Conservation (phyloP, 2,113 vertebrate species). For the Rostratula benghalensis region DNA sequence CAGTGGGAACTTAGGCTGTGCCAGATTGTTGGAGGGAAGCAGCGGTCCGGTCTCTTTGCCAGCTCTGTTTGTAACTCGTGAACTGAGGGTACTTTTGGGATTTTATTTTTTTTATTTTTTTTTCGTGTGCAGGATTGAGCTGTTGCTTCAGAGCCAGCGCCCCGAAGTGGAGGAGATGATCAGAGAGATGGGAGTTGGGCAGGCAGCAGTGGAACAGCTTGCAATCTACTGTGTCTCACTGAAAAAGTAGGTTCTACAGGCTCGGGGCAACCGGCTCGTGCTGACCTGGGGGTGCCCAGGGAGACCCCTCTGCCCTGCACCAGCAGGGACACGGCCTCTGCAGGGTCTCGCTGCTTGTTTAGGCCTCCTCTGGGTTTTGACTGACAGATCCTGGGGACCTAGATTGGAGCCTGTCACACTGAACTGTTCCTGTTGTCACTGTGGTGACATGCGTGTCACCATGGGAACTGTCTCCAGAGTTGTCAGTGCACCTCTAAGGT, state of each 20-base stretch:
- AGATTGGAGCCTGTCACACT: conserved; percentile 41
- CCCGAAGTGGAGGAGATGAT: conserved; percentile 94
- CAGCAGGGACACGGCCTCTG: fast-evolving
- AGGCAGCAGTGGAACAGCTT: conserved; percentile 91
- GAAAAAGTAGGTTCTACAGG: conserved; percentile 85
- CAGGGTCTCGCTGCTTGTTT: fast-evolving
- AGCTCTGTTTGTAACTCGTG: background rate
- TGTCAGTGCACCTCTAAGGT: conserved; percentile 38
- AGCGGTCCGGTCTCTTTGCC: background rate
- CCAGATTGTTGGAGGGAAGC: background rate
- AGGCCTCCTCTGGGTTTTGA: background rate
- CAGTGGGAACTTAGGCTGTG: background rate
- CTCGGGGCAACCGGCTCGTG: background rate
- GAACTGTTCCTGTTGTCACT: conserved; percentile 31
- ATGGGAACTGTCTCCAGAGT: conserved; percentile 62
- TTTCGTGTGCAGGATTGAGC: conserved; percentile 80
- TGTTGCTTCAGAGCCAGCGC: conserved; percentile 89
- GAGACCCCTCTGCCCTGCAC: background rate
- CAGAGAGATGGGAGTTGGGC: conserved; percentile 89
- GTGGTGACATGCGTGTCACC: conserved; percentile 50
- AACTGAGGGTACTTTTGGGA: background rate
- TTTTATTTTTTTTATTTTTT: conserved; percentile 1
- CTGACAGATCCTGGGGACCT: conserved; percentile 27
- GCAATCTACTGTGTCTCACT: conserved; percentile 94
- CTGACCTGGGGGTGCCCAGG: background rate